Evolutionary conservation across 1,140 invertebrate species (phyloP), one percentile per base, ranked within the genome.

Genomic region (Eulimnadia texana): DNA sequence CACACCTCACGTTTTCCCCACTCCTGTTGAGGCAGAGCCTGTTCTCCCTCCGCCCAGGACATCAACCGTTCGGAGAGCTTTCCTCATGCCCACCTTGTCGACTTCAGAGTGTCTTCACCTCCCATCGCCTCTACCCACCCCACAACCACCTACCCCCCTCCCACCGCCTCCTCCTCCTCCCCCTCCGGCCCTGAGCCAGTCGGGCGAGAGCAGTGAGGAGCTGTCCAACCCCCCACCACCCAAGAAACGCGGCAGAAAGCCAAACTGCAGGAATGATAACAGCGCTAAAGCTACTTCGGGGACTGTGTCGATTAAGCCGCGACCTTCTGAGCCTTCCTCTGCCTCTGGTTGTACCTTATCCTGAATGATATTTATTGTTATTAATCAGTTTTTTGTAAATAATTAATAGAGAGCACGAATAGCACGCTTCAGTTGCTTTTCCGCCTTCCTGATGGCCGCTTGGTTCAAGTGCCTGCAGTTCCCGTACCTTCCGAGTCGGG

Each of bases 1-100:
- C 68, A 80, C 79, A 10, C 79, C 79, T 2, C 75, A 80, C 67
- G 76, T 80, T 16, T 76, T 78, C 65, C 73, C 60, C 13, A 29
- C 28, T 2, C 50, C 51, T 28, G 22, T 51, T 16, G 50, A 57
- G 10, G 55, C 29, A 23, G 24, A n/a, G 20, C 49, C 60, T 29
- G 27, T 52, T 23, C 29, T 61, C 20, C 50, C 55, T 16, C 55
- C 55, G n/a, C 55, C 55, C 23, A 57, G 29, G 33, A 29, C 55
- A 20, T 27, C 55, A 9, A 33, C 27, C 22, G 55, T 61, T 42
- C 24, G 51, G 33, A 19, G 29, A 28, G 42, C 24, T 47, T 53
- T 52, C 24, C 60, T 61, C 24, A 54, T 61, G 29, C 60, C 60
- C 28, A 53, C 60, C 2, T 27, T 61, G 20, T 61, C 60, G 50